phyloP scores from a whole-genome alignment of 2,888 invertebrate genomes.

The Calliopum simillimum region DNA sequence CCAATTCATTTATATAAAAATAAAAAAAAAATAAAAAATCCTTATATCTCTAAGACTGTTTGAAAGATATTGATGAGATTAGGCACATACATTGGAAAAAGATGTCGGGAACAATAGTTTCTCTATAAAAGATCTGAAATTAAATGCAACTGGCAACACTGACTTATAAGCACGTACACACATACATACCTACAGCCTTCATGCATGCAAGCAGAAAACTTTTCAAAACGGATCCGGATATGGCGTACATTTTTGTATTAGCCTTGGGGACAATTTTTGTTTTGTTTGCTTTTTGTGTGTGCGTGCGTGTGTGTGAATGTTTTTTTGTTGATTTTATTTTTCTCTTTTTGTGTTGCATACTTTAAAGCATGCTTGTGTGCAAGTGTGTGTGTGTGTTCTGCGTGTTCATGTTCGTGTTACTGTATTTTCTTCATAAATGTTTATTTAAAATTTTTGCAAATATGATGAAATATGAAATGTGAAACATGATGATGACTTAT shows the following conservation, averaged over 20 bases:
- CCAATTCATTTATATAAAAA: too few relatives aligned
- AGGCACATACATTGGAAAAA: too few relatives aligned
- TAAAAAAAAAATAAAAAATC: too few relatives aligned
- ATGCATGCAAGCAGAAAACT: conserved; percentile 18
- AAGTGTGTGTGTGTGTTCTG: conserved; percentile 30
- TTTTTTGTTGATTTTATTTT: not conserved
- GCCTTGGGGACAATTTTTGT: conserved; percentile 33
- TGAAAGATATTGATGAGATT: too few relatives aligned
- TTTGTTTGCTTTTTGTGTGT: not conserved
- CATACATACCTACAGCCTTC: not conserved
- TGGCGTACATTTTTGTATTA: conserved; percentile 25
- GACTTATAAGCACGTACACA: not conserved
- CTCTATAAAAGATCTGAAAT: too few relatives aligned
- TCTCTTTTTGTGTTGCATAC: conserved; percentile 11
- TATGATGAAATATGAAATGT: conserved; percentile 30
- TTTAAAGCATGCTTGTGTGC: not conserved
- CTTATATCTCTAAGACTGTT: too few relatives aligned
- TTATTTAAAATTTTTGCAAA: conserved; percentile 40
- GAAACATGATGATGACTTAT: conserved; percentile 21
- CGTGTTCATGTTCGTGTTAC: conserved; percentile 16
- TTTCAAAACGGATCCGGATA: conserved; percentile 32
- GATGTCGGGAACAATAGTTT: too few relatives aligned
- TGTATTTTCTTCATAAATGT: conserved; percentile 35
- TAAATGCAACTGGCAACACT: too few relatives aligned
- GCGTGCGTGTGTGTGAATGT: not conserved